Evolutionary conservation across 2,888 invertebrate genomes (phyloP).

Genomic region (Mythimna pallens): DNA sequence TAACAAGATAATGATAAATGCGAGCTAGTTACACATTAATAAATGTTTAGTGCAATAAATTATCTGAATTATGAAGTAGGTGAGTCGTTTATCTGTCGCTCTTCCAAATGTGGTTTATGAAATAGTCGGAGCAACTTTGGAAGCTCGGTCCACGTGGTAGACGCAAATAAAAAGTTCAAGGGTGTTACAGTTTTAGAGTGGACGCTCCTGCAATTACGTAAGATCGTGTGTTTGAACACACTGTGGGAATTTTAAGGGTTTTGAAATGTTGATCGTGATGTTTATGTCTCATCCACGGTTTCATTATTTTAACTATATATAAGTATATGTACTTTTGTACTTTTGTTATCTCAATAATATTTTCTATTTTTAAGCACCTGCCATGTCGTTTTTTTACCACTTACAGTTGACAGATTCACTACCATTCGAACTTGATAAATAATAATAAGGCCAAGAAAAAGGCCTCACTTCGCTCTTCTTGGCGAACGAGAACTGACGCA

Average conservation of each 20-base stretch:
- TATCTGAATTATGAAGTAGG: constrained; percentile 11
- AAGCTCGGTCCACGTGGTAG: constrained; percentile 43
- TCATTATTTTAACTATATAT: background rate
- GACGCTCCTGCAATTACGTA: constrained; percentile 45
- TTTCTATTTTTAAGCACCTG: too few species aligned
- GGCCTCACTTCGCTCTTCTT: too few species aligned
- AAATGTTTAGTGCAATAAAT: constrained; percentile 5
- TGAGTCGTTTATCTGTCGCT: constrained; percentile 3
- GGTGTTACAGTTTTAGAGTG: constrained; percentile 56
- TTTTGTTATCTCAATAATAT: too few species aligned
- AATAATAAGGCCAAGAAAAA: too few species aligned
- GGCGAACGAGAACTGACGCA: too few species aligned
- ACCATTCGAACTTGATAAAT: too few species aligned
- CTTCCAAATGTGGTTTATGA: constrained; percentile 36
- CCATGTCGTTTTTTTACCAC: too few species aligned
- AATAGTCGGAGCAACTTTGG: constrained; percentile 30
- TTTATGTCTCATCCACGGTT: constrained; percentile 31
- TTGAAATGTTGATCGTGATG: constrained; percentile 41
- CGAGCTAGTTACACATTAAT: background rate
- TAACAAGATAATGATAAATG: constrained; percentile 7
- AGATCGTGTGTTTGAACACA: constrained; percentile 43
- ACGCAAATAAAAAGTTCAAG: constrained; percentile 60
- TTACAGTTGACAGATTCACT: too few species aligned
- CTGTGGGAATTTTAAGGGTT: constrained; percentile 38
- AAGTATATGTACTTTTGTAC: too few species aligned